Evolutionary conservation across 2,797 vertebrate species (phyloP), one percentile per base, ranked within the genome.

Genomic region (Phrynocephalus vlangalii): DNA sequence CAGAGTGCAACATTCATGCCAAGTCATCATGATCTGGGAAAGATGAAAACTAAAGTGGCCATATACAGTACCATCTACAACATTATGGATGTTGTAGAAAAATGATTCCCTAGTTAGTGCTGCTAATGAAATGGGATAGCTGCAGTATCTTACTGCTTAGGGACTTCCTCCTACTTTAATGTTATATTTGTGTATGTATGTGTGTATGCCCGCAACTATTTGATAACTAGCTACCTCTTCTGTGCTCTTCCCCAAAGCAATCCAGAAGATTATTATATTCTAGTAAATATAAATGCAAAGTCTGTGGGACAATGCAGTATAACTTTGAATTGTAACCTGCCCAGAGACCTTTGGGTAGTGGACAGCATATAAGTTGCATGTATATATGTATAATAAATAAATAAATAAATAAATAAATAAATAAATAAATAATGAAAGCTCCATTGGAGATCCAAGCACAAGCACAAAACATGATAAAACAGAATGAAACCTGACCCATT

Each of bases 21-120:
- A 50, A 15, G 84, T 24, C 89, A 92, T 87, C 88, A 91, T 91
- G 89, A 92, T 70, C 0, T 2, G 85, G 20, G 88, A 63, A 78
- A 92, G 89, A 20, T 67, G 33, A 92, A 80, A 80, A 50, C 87
- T 93, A 83, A 66, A n/a, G 83, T 75, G 88, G 66, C 93, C 93
- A 73, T 76, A 50, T 8, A 92, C 38, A 44, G 38, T 44, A 44
- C 91, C 86, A 88, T 81, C 89, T 89, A 91, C 88, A 33, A 52
- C 71, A 89, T 89, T 92, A 91, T 72, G 30, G 92, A 79, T 89
- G 90, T 91, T 89, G 92, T 94, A 85, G 90, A 91, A 89, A 89
- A 93, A 76, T 48, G 90, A 48, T 92, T 92, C 86, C 80, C 90
- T 91, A 87, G 86, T 86, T 93, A 90, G 92, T 72, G 82, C 48